phyloP scores from a whole-genome alignment of 2,797 vertebrate species.

The Erethizon dorsatum region DNA sequence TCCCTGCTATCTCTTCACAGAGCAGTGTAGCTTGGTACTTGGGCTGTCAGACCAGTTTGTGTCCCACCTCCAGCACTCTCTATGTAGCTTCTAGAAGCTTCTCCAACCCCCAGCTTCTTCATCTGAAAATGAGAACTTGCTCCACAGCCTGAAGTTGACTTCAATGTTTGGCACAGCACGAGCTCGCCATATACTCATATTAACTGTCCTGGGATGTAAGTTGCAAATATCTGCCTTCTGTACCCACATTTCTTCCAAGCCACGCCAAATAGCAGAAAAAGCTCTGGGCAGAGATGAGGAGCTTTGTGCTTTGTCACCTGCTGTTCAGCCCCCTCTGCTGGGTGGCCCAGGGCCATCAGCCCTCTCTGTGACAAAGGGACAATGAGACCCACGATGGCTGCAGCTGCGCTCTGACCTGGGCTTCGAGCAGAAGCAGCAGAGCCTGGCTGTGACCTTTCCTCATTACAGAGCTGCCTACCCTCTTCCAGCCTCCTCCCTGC shows the following conservation, averaged over 20 bases:
- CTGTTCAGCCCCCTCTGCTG: background rate
- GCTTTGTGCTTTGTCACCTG: background rate
- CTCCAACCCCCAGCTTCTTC: constrained; percentile 23
- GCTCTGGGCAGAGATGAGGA: background rate
- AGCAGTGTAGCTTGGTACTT: background rate
- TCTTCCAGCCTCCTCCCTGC: background rate
- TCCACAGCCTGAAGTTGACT: background rate
- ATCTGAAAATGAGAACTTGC: background rate
- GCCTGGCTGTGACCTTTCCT: background rate
- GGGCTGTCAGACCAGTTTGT: background rate
- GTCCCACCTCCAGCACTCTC: background rate
- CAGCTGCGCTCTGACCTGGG: background rate
- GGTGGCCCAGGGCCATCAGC: background rate
- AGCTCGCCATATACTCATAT: background rate
- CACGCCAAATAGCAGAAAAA: background rate
- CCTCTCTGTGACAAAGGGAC: background rate
- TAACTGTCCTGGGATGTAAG: background rate
- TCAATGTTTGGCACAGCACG: background rate
- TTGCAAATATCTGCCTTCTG: background rate
- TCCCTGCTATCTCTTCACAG: background rate
- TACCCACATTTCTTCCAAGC: background rate
- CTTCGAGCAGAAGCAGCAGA: accelerated
- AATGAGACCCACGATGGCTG: background rate
- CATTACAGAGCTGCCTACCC: background rate
- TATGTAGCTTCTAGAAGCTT: constrained; percentile 7